Percentiles rank a stretch among this genome's conserved stretches.
Conservation (phyloP, 1,140 invertebrate species). For the Ips typographus region DNA sequence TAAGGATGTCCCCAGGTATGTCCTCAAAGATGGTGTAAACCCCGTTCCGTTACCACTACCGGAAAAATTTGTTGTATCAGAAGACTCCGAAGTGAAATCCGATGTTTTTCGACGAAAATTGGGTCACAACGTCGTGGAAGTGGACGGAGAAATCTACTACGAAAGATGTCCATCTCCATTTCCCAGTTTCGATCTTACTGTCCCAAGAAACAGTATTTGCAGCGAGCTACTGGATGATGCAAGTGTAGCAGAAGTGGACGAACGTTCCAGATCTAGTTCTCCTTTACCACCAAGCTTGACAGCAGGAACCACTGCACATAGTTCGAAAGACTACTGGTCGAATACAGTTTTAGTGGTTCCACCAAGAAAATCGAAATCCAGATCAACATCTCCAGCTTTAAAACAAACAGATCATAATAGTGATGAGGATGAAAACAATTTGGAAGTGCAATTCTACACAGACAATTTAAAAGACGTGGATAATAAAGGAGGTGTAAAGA, state of each 20-base stretch:
- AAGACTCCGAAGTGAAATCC: slow-evolving; percentile 19
- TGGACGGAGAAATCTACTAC: slow-evolving; percentile 25
- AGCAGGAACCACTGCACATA: slow-evolving; percentile 31
- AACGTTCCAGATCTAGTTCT: slow-evolving; percentile 28
- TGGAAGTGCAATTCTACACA: slow-evolving; percentile 17
- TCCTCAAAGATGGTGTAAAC: slow-evolving; percentile 26
- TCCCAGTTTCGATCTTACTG: slow-evolving; percentile 40
- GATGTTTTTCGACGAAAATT: slow-evolving; percentile 24
- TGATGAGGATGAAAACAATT: slow-evolving; percentile 10
- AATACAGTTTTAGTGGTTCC: slow-evolving; percentile 34
- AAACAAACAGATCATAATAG: neutral
- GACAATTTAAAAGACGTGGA: slow-evolving; percentile 36
- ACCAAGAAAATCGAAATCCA: slow-evolving; percentile 26
- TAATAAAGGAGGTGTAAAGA: slow-evolving; percentile 28
- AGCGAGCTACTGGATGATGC: slow-evolving; percentile 40
- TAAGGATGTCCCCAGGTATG: slow-evolving; percentile 5
- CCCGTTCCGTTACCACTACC: slow-evolving; percentile 31
- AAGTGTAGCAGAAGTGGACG: slow-evolving; percentile 42
- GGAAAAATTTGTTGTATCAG: slow-evolving; percentile 34
- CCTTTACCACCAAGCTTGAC: slow-evolving; percentile 7
- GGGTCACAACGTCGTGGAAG: slow-evolving; percentile 23
- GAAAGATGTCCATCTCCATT: slow-evolving; percentile 42
- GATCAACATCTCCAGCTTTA: slow-evolving; percentile 3
- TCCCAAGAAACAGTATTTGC: slow-evolving; percentile 44
- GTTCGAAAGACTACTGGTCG: slow-evolving; percentile 37